A percentile compares a stretch with the other conserved stretches of the same genome.
Evolutionary conservation across 2,888 invertebrate species (phyloP).

Genomic region (Rhamnusium bicolor): DNA sequence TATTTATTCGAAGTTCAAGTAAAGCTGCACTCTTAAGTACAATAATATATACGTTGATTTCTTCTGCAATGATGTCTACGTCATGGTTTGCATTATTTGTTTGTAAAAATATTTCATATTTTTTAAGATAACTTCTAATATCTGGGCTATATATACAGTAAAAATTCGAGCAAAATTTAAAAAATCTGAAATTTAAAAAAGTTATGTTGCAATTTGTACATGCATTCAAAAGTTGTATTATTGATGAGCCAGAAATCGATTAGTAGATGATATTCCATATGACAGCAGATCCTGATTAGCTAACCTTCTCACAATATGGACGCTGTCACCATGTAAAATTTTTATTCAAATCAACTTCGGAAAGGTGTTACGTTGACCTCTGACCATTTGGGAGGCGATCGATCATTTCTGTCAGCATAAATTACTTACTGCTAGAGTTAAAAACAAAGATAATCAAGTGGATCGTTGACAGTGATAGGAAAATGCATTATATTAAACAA

Average conservation of each 20-base stretch:
- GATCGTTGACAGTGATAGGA: background rate
- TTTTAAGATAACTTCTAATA: too few species aligned
- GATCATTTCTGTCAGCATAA: conserved; percentile 1
- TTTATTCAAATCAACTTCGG: conserved; percentile 13
- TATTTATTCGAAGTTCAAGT: too few species aligned
- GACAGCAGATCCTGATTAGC: background rate
- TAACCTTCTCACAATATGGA: background rate
- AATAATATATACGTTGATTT: too few species aligned
- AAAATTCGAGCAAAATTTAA: too few species aligned
- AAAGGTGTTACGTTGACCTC: conserved; percentile 10
- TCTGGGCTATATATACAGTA: too few species aligned
- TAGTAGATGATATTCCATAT: background rate
- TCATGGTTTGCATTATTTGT: too few species aligned
- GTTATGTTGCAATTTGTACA: too few species aligned
- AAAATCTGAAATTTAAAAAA: too few species aligned
- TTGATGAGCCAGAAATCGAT: background rate
- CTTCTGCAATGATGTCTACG: too few species aligned
- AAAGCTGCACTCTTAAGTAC: too few species aligned
- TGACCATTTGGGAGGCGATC: background rate
- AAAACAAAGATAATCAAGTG: background rate
- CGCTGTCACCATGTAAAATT: conserved; percentile 2
- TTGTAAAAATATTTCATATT: too few species aligned
- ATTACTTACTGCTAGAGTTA: conserved; percentile 4
- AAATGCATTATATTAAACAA: background rate
- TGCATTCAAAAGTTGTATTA: background rate